Evolutionary conservation across 2,888 invertebrate species (phyloP).

Genomic region (Carabus problematicus): DNA sequence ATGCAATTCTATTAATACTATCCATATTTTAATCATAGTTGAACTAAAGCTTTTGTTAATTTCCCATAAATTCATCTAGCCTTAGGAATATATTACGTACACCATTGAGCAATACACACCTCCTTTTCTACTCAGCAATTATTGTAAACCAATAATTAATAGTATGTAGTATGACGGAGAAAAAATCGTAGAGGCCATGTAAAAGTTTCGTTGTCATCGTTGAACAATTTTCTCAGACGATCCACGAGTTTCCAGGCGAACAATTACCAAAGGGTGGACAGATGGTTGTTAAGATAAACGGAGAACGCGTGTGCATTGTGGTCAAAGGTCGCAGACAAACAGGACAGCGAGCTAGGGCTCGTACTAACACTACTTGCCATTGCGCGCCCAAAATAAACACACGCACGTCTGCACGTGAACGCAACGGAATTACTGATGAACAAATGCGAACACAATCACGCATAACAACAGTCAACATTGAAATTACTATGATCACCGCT

Average conservation of each 20-base stretch:
- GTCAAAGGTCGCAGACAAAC: slow-evolving; percentile 33
- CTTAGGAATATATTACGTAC: background rate
- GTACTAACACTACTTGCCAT: background rate
- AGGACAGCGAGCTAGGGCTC: slow-evolving; percentile 26
- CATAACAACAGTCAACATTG: too few relatives aligned
- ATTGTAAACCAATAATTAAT: slow-evolving; percentile 38
- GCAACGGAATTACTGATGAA: too few relatives aligned
- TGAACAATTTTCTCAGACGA: slow-evolving; percentile 30
- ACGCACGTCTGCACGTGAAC: too few relatives aligned
- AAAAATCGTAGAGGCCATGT: background rate
- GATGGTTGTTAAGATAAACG: slow-evolving; percentile 40
- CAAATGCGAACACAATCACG: too few relatives aligned
- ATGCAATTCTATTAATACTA: background rate
- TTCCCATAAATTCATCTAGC: too few relatives aligned
- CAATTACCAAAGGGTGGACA: slow-evolving; percentile 35
- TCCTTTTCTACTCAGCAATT: slow-evolving; percentile 1
- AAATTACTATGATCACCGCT: too few relatives aligned
- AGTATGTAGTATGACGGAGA: slow-evolving; percentile 10
- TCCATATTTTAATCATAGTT: background rate
- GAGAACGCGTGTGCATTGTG: slow-evolving; percentile 27
- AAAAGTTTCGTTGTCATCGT: slow-evolving; percentile 13
- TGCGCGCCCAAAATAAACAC: too few relatives aligned
- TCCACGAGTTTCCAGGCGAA: slow-evolving; percentile 33
- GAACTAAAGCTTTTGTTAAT: too few relatives aligned
- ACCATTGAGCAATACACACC: background rate